These are phyloP conservation scores for Drosophila mojavensis DNA, from an alignment of 1,140 invertebrate species.

Conservation along the genomic window DNA sequence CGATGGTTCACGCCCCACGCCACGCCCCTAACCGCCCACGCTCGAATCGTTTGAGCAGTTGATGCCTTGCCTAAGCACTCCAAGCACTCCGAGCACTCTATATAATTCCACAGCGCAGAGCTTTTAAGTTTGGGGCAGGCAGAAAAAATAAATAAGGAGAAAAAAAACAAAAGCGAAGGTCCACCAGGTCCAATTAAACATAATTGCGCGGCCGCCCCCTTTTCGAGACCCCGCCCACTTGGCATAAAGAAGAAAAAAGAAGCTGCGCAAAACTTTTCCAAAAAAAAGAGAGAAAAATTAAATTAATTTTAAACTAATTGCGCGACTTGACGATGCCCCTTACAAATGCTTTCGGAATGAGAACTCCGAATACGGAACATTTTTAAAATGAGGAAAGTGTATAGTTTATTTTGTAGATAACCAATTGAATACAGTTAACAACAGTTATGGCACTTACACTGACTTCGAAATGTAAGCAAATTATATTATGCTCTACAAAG, in stretches of 20 bases:
- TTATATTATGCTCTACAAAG: no score
- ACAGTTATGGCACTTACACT: no score
- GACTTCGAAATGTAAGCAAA: no score
- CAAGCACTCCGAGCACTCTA: constrained; percentile 8
- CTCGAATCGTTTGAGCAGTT: background rate
- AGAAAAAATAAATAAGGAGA: constrained; percentile 34
- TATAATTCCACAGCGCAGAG: constrained; percentile 10
- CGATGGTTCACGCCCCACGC: constrained; percentile 8
- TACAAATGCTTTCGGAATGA: background rate
- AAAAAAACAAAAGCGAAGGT: constrained; percentile 49
- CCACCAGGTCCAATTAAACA: constrained; percentile 77
- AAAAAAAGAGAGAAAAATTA: background rate
- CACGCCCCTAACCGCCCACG: background rate
- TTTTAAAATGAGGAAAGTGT: no score
- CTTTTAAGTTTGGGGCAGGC: constrained; percentile 14
- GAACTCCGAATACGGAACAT: no score
- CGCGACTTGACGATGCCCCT: constrained; percentile 15
- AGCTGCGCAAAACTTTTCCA: constrained; percentile 35
- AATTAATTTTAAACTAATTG: constrained; percentile 1
- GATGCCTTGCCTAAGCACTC: constrained; percentile 12
- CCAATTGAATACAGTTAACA: no score
- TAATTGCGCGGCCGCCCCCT: constrained; percentile 56
- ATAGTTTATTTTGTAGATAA: no score
- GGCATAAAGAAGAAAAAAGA: constrained; percentile 11
- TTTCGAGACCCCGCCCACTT: constrained; percentile 16